Evolutionary conservation across 2,797 vertebrate species (phyloP).

Genomic region (Coregonus ussuriensis): DNA sequence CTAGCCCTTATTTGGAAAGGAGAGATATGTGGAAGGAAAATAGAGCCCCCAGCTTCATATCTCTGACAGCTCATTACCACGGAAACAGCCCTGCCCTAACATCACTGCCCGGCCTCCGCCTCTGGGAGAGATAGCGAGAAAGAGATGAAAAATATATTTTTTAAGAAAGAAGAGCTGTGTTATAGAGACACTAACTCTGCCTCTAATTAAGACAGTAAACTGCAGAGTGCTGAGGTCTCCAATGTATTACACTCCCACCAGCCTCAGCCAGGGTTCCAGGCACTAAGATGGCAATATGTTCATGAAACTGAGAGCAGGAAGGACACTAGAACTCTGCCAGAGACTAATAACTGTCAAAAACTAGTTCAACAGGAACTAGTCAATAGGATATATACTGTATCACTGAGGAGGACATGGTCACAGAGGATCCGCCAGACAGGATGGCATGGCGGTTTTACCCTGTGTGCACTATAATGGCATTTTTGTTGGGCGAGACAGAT

Average conservation of each 20-base stretch:
- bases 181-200: constrained; percentile 50
- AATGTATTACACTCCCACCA: constrained; percentile 33
- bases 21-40: constrained; percentile 64
- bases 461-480: not conserved
- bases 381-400: not conserved
- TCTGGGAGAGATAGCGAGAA: constrained; percentile 53
- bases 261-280: constrained; percentile 17
- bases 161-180: constrained; percentile 57
- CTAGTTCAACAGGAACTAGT: constrained; percentile 2
- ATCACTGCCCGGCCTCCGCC: constrained; percentile 60
- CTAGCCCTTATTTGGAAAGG: constrained; percentile 67
- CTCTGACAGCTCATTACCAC: constrained; percentile 83
- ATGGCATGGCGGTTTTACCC: not conserved
- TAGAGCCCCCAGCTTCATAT: constrained; percentile 75
- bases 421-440: not conserved
- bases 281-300: not conserved
- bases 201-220: constrained; percentile 72
- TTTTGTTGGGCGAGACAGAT: not conserved
- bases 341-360: not conserved
- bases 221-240: constrained; percentile 46
- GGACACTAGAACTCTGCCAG: constrained; percentile 11
- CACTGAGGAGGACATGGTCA: not conserved
- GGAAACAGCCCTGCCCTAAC: constrained; percentile 76
- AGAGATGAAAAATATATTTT: constrained; percentile 30
- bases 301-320: constrained; percentile 16